Base-by-base conservation (phyloP, 2,113 vertebrate genomes). In the Sceloporus tristichus region DNA sequence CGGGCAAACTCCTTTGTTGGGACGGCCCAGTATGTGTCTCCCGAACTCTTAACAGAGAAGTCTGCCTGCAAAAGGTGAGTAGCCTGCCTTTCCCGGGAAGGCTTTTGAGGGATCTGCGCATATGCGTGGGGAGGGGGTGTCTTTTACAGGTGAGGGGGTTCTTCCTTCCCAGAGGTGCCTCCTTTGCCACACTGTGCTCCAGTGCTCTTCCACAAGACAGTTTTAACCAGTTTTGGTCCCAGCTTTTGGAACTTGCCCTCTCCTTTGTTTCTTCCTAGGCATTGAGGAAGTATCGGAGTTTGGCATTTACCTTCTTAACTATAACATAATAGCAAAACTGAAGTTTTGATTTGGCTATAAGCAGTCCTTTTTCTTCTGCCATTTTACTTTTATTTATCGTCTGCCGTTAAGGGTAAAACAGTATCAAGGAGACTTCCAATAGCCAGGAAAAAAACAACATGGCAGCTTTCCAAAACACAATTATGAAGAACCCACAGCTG, bases 1-100 rank as follows among this genome's bases (percentile, higher is more conserved):
- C 98, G 99, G 93, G 99, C 99, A 94, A 99, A 99, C 96, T 99
- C 99, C 5, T 99, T 99, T 93, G 99, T 99, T 54, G 99, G 99
- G 90, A 99, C 99, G 75, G 99, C 99, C 81, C 99, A 99, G 93
- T 99, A 99, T 73, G 99, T 99, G 91, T 99, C 99, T 92, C 99
- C 99, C 76, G 99, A 99, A 94, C 97, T 99, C 93, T 96, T 99
- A 95, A 99, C 98, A 21, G 99, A 99, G 95, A 99, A 99, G 96
- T 99, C 99, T 8, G 99, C 99, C 83, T 99, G 99, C 96, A 99
- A 99, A 95, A 99, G 99, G 99, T 99, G 96, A 97, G 91, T 80
- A 23, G 27, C 27, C 68, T 71, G 68, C 5, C 7, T 71, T 29
- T 11, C 68, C 6, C 25, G 10, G 29, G 27, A 4, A 9, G 7